phyloP scores from a whole-genome alignment of 2,888 invertebrate genomes.

The Bombylius major region DNA sequence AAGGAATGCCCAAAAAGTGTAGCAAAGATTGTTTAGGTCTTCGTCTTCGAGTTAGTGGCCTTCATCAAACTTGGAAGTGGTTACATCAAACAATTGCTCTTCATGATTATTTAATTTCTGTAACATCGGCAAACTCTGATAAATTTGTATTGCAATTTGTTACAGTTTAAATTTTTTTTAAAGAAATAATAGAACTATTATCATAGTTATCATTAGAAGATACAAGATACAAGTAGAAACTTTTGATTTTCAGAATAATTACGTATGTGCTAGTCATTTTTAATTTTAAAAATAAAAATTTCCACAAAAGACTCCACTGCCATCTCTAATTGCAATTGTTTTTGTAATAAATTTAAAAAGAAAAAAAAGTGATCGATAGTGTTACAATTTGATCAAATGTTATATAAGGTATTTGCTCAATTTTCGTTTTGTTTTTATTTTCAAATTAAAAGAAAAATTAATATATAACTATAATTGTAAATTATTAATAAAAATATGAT shows the following conservation, averaged over 20 bases:
- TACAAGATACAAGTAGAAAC: background rate
- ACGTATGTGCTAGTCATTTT: background rate
- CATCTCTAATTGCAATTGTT: too few relatives aligned
- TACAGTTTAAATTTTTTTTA: background rate
- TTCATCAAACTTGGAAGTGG: constrained; percentile 93
- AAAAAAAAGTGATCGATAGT: too few relatives aligned
- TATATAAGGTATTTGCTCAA: too few relatives aligned
- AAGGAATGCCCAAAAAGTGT: constrained; percentile 37
- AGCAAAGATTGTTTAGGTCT: constrained; percentile 56
- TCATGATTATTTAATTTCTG: constrained; percentile 75
- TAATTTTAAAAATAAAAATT: background rate
- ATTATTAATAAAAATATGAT: too few relatives aligned
- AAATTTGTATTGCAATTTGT: background rate
- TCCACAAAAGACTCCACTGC: too few relatives aligned
- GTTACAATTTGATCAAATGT: too few relatives aligned
- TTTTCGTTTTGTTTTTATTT: too few relatives aligned
- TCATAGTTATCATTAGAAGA: background rate
- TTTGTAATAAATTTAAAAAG: too few relatives aligned
- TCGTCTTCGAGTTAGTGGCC: constrained; percentile 74
- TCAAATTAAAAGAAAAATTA: too few relatives aligned
- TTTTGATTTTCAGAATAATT: background rate
- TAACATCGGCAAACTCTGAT: constrained; percentile 62
- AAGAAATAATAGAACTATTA: too few relatives aligned
- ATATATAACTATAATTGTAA: too few relatives aligned
- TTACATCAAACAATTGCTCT: constrained; percentile 79